These are phyloP conservation scores for Selenia dentaria DNA, from an alignment of 2,888 invertebrate genomes.

Conservation along the genomic window DNA sequence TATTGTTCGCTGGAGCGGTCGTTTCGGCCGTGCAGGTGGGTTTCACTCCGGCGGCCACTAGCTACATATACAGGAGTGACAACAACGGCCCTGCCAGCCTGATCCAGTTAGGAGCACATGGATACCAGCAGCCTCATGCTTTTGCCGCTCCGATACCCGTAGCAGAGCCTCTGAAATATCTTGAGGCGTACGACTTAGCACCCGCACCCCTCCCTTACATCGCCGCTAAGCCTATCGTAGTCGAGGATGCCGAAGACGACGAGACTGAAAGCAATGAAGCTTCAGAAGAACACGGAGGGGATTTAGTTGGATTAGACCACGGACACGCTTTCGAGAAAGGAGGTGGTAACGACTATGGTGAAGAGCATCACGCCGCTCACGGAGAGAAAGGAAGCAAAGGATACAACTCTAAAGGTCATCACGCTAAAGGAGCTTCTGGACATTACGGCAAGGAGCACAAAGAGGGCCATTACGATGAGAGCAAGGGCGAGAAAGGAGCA, in stretches of 20 bases:
- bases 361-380: conserved; percentile 73
- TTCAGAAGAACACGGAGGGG: conserved; percentile 47
- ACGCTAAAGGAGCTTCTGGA: conserved; percentile 83
- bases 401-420: conserved; percentile 78
- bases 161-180: conserved; percentile 48
- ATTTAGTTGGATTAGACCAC: conserved; percentile 34
- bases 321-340: conserved; percentile 62
- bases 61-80: conserved; percentile 82
- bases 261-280: conserved; percentile 45
- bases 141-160: conserved; percentile 58
- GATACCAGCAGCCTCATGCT: conserved; percentile 58
- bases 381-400: conserved; percentile 85
- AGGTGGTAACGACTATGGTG: conserved; percentile 75
- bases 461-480: conserved; percentile 80
- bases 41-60: conserved; percentile 75
- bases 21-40: conserved; percentile 66
- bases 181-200: conserved; percentile 59
- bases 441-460: conserved; percentile 80
- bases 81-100: conserved; percentile 75
- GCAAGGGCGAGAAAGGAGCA: conserved; percentile 80
- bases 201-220: conserved; percentile 68
- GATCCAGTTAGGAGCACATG: conserved; percentile 66
- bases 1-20: conserved; percentile 54
- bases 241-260: conserved; percentile 61
- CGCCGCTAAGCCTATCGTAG: conserved; percentile 59